Conservation (phyloP, 2,888 invertebrate genomes). For the Eristalinus aeneus region DNA sequence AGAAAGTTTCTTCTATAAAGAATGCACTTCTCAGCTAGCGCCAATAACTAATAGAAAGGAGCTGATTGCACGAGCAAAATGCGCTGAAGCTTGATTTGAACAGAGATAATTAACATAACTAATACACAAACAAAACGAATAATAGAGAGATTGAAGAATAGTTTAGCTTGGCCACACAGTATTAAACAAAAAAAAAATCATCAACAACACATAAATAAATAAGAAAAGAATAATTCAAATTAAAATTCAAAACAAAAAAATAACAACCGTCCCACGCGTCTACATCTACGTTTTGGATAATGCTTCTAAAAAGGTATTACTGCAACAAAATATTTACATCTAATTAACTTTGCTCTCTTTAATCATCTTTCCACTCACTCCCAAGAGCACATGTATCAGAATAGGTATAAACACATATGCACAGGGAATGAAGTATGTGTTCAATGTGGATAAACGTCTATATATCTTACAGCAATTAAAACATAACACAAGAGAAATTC, state of each 20-base stretch:
- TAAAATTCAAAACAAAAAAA: neutral
- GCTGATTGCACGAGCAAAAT: neutral
- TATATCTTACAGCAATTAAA: slow-evolving; percentile 57
- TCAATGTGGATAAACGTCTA: neutral
- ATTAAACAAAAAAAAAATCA: neutral
- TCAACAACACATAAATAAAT: slow-evolving; percentile 1
- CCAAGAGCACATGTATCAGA: neutral
- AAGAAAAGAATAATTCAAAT: neutral
- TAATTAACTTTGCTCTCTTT: slow-evolving; percentile 39
- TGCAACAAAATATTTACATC: slow-evolving; percentile 60
- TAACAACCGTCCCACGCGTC: slow-evolving; percentile 57
- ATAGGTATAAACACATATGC: neutral
- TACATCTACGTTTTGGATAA: slow-evolving; percentile 57
- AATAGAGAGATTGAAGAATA: neutral
- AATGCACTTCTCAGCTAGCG: neutral
- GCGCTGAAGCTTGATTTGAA: neutral
- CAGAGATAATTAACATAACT: neutral
- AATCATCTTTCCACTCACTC: slow-evolving; percentile 22
- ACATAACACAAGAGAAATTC: slow-evolving; percentile 32
- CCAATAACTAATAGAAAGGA: neutral
- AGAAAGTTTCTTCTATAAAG: neutral
- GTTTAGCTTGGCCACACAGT: slow-evolving; percentile 11
- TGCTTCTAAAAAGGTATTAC: slow-evolving; percentile 19
- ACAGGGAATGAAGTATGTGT: neutral
- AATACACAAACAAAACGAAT: slow-evolving; percentile 2